Evolutionary conservation across 92 coral and sea anemone species (phyloP).

Genomic region (Heteractis magnifica): DNA sequence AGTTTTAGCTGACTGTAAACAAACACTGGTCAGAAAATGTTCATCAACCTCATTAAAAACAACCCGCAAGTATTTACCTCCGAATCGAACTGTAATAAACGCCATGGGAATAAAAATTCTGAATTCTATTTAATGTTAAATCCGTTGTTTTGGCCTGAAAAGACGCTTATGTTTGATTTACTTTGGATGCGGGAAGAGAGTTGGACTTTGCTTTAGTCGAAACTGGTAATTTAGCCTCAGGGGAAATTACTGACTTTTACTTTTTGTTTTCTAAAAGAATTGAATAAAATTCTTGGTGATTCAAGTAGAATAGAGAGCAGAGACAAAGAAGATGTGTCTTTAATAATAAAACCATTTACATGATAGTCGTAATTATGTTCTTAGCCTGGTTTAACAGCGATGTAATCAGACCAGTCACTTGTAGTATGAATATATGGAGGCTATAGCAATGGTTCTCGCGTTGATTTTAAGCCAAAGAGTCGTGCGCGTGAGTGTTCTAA

Average conservation of each 20-base stretch:
- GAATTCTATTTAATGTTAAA: background rate
- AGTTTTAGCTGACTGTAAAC: background rate
- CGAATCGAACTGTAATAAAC: slow-evolving; percentile 79
- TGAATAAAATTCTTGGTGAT: background rate
- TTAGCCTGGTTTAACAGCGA: background rate
- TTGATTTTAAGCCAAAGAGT: too few relatives aligned
- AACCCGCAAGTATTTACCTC: slow-evolving; percentile 42
- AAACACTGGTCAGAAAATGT: background rate
- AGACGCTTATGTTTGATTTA: background rate
- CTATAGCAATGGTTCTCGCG: too few relatives aligned
- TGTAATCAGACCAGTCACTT: too few relatives aligned
- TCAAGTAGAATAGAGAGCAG: background rate
- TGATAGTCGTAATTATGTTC: background rate
- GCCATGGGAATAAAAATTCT: slow-evolving; percentile 42
- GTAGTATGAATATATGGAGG: too few relatives aligned
- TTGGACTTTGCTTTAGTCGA: background rate
- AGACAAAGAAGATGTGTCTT: background rate
- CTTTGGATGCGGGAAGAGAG: background rate
- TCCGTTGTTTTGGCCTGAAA: background rate
- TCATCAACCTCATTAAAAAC: background rate
- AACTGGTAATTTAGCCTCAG: background rate
- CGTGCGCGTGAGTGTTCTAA: too few relatives aligned
- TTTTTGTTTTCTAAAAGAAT: background rate
- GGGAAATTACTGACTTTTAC: slow-evolving; percentile 8
- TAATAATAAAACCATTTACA: background rate